A percentile compares a stretch with the other conserved stretches of the same genome.
phyloP scores from a whole-genome alignment of 2,888 invertebrate genomes.

The Andrena bucephala region DNA sequence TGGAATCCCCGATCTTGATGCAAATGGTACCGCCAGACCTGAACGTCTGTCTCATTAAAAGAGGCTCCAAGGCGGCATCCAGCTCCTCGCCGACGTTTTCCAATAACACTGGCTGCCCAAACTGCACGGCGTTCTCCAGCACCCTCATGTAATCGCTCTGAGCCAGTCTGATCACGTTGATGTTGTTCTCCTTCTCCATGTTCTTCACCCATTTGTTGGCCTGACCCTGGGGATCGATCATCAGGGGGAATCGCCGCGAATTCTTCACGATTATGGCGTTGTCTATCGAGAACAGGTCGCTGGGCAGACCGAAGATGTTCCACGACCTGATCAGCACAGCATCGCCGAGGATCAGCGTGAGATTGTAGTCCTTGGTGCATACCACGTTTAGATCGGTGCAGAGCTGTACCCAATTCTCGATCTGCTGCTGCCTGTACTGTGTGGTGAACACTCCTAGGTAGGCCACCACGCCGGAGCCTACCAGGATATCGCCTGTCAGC shows the following conservation, averaged over 20 bases:
- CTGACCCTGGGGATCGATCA: slow-evolving; percentile 98
- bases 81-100: slow-evolving; percentile 97
- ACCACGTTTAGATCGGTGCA: slow-evolving; percentile 91
- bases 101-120: slow-evolving; percentile 94
- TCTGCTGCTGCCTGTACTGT: slow-evolving; percentile 89
- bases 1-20: slow-evolving; percentile 95
- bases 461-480: slow-evolving; percentile 95
- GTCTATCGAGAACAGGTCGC: slow-evolving; percentile 95
- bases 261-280: slow-evolving; percentile 96
- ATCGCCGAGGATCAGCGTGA: slow-evolving; percentile 93
- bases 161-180: slow-evolving; percentile 92
- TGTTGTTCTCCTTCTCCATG: slow-evolving; percentile 93
- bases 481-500: slow-evolving; percentile 93
- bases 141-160: slow-evolving; percentile 94
- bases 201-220: slow-evolving; percentile 98
- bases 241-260: slow-evolving; percentile 95
- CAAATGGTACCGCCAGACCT: slow-evolving; percentile 94
- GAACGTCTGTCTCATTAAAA: slow-evolving; percentile 95
- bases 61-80: slow-evolving; percentile 95
- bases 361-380: slow-evolving; percentile 91
- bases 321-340: slow-evolving; percentile 95
- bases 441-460: slow-evolving; percentile 96
- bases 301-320: slow-evolving; percentile 96
- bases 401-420: slow-evolving; percentile 90
- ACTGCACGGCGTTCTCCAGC: slow-evolving; percentile 94